Conservation (phyloP, 2,888 invertebrate genomes). For the Gonocerus acuteangulatus region DNA sequence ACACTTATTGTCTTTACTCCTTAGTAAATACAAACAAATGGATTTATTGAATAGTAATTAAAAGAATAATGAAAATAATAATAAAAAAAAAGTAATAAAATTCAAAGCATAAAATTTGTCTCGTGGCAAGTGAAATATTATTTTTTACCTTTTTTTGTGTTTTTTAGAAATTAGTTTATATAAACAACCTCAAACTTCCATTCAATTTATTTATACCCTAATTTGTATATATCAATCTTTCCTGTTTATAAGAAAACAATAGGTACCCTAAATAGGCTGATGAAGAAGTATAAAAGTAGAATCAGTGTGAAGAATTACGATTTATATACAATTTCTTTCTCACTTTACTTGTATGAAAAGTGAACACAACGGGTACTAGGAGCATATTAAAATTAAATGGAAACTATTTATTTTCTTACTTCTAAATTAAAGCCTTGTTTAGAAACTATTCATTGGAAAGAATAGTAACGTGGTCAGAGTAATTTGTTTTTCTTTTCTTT, state of each 20-base stretch:
- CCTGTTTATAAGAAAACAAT: constrained; percentile 18
- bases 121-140: no score
- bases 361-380: constrained; percentile 24
- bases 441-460: constrained; percentile 8
- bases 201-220: neutral
- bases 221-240: constrained; percentile 7
- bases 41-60: neutral
- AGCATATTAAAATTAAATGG: constrained; percentile 14
- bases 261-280: constrained; percentile 17
- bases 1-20: constrained; percentile 13
- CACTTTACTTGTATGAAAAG: constrained; percentile 17
- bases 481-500: no score
- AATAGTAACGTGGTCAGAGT: neutral
- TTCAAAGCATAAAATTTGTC: neutral
- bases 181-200: neutral
- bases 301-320: constrained; percentile 17
- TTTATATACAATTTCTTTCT: constrained; percentile 9
- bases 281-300: constrained; percentile 24
- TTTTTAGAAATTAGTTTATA: neutral
- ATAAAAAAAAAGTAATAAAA: neutral
- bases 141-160: neutral
- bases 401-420: neutral
- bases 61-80: no score
- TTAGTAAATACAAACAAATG: constrained; percentile 4
- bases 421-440: constrained; percentile 19